phyloP scores from a whole-genome alignment of 2,113 vertebrate species.

The Pavo muticus region DNA sequence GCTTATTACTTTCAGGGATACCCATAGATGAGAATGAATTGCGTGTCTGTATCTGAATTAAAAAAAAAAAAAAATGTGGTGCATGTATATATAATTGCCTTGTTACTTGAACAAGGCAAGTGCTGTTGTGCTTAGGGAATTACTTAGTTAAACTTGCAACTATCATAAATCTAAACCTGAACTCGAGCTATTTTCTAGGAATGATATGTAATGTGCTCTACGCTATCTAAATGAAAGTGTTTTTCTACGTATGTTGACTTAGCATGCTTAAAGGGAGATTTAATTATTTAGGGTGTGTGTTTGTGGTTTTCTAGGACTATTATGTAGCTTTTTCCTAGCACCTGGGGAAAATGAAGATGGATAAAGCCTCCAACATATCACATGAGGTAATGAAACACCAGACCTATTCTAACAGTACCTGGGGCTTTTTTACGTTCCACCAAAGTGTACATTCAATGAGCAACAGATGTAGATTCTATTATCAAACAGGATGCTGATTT shows the following conservation, averaged over 20 bases:
- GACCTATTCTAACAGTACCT: not conserved
- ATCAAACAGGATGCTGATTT: not conserved
- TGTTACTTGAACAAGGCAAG: not conserved
- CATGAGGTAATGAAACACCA: not conserved
- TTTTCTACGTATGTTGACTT: not conserved
- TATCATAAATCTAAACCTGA: not conserved
- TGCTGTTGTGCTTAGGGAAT: not conserved
- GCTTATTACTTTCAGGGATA: not conserved
- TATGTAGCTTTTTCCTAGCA: not conserved
- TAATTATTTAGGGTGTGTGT: not conserved
- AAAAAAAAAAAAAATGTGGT: not conserved
- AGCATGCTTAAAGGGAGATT: not conserved
- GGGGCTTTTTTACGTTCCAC: not conserved
- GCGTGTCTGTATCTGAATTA: not conserved
- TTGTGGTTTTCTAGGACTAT: not conserved
- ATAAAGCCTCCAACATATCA: not conserved
- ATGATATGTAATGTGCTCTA: not conserved
- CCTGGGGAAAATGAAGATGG: not conserved
- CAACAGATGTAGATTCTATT: constrained; percentile 1
- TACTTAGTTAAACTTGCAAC: not conserved
- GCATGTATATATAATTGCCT: not conserved
- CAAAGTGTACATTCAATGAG: not conserved
- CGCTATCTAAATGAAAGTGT: not conserved
- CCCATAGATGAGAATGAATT: not conserved
- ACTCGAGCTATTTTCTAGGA: not conserved